phyloP scores from a whole-genome alignment of 2,888 invertebrate species.

The Xanthia icteritia region DNA sequence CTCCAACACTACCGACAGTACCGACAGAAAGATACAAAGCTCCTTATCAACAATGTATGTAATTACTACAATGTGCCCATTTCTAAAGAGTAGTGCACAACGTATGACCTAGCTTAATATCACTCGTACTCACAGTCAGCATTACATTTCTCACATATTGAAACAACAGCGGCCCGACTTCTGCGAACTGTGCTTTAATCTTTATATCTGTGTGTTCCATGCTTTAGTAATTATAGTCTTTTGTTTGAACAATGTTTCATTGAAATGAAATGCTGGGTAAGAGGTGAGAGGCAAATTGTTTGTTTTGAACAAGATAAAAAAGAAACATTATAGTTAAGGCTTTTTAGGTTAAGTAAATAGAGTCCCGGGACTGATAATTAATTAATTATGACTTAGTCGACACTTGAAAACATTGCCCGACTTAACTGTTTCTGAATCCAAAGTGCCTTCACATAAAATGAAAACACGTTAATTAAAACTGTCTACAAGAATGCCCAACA shows the following conservation, averaged over 20 bases:
- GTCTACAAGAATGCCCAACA: background rate
- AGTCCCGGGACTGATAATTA: background rate
- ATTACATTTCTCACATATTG: constrained; percentile 28
- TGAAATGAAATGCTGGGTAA: background rate
- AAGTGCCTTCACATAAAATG: background rate
- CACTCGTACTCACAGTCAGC: background rate
- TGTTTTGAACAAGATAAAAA: background rate
- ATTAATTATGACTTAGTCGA: background rate
- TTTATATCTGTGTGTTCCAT: constrained; percentile 2
- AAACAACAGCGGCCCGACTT: constrained; percentile 22
- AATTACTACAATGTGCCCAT: background rate
- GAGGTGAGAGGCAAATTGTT: background rate
- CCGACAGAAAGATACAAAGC: background rate
- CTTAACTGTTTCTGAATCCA: background rate
- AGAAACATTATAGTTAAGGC: background rate
- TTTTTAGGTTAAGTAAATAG: background rate
- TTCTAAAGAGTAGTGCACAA: constrained; percentile 9
- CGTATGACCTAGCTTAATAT: background rate
- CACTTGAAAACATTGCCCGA: background rate
- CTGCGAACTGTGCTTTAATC: constrained; percentile 10
- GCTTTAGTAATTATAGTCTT: constrained; percentile 3
- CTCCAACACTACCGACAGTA: background rate
- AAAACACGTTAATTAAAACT: background rate
- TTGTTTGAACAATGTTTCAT: constrained; percentile 5
- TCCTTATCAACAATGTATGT: background rate